phyloP scores from a whole-genome alignment of 2,797 vertebrate genomes.

The Salarias fasciatus region DNA sequence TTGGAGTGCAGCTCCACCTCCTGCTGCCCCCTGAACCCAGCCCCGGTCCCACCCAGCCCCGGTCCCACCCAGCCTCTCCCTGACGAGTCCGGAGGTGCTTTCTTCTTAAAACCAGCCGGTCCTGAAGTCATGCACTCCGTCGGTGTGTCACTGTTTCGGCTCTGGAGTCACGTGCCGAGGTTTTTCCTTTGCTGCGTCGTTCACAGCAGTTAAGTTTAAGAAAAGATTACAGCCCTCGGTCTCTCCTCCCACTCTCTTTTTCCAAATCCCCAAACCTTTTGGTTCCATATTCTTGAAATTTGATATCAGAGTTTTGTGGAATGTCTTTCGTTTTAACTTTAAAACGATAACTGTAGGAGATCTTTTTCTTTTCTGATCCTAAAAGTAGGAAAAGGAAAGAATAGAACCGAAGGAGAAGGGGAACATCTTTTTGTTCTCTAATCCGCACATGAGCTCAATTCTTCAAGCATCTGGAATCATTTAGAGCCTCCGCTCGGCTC shows the following conservation, averaged over 20 bases:
- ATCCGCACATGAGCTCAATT: constrained; percentile 58
- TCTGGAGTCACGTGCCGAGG: constrained; percentile 15
- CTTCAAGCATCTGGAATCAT: constrained; percentile 75
- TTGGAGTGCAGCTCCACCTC: constrained; percentile 50
- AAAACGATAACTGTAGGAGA: too few relatives aligned
- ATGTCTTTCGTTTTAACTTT: neutral
- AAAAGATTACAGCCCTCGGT: constrained; percentile 32
- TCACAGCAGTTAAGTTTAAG: constrained; percentile 35
- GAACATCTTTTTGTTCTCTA: constrained; percentile 64
- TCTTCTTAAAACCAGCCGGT: neutral
- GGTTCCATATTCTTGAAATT: constrained; percentile 55
- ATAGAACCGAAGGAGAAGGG: constrained; percentile 7
- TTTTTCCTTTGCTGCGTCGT: constrained; percentile 37
- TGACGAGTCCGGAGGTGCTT: too few relatives aligned
- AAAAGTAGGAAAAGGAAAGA: constrained; percentile 13
- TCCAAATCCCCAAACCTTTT: constrained; percentile 35
- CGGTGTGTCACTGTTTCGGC: neutral
- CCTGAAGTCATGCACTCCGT: constrained; percentile 24
- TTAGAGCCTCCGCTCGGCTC: constrained; percentile 53
- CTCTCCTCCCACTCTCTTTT: constrained; percentile 47
- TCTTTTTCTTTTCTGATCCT: constrained; percentile 4
- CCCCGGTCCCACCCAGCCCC: constrained; percentile 37
- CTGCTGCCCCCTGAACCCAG: constrained; percentile 24
- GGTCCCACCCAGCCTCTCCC: constrained; percentile 38
- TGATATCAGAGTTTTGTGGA: constrained; percentile 39